Evolutionary conservation across 2,113 vertebrate species (phyloP).

Genomic region (Cnemophilus loriae): DNA sequence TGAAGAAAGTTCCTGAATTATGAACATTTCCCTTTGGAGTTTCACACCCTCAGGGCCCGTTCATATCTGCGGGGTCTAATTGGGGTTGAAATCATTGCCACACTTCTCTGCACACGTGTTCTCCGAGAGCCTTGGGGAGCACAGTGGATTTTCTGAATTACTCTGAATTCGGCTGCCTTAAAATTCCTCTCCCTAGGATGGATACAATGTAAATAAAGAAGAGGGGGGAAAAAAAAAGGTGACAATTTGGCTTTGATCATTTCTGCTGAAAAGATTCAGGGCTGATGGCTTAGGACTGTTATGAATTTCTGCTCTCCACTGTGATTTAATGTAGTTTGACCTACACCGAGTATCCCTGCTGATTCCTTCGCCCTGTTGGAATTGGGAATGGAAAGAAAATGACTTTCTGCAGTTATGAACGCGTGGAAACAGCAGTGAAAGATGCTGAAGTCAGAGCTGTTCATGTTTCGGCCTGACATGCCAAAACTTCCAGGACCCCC

Average conservation of each 20-base stretch:
- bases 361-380: neutral
- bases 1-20: neutral
- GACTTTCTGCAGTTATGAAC: neutral
- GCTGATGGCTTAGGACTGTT: neutral
- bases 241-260: neutral
- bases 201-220: neutral
- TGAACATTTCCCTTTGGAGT: neutral
- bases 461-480: neutral
- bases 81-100: neutral
- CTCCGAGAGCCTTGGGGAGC: neutral
- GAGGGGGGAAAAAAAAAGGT: rapidly evolving
- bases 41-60: neutral
- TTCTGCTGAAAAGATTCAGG: neutral
- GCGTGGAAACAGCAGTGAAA: neutral
- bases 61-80: neutral
- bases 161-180: neutral
- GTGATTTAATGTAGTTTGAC: conserved; percentile 8
- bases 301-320: neutral
- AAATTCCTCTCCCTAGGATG: neutral
- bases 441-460: neutral
- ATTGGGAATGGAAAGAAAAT: neutral
- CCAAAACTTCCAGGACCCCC: neutral
- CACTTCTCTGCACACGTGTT: neutral
- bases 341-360: neutral
- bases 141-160: neutral